These are phyloP conservation scores for Archaeoteleia sp. DNA, from an alignment of 2,888 invertebrate species.

Conservation along the genomic window DNA sequence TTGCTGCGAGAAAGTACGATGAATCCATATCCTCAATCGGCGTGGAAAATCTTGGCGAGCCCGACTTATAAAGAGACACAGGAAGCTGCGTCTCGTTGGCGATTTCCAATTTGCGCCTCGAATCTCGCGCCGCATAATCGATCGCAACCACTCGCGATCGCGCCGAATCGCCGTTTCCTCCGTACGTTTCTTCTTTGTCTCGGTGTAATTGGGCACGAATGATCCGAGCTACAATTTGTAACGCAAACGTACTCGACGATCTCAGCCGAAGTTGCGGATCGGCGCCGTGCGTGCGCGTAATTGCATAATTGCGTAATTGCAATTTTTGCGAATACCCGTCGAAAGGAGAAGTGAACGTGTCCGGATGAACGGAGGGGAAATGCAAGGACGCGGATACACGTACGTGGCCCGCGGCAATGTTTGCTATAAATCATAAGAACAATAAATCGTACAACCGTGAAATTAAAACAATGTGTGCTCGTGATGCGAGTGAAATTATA, in stretches of 20 bases:
- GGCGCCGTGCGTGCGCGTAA: slow-evolving; percentile 11
- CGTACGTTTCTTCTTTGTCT: not conserved
- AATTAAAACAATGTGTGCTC: slow-evolving; percentile 33
- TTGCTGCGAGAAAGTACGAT: too few species aligned
- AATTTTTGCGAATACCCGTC: slow-evolving; percentile 16
- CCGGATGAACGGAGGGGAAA: slow-evolving; percentile 59
- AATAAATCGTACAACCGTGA: slow-evolving; percentile 27
- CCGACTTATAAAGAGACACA: too few species aligned
- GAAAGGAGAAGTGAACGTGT: slow-evolving; percentile 54
- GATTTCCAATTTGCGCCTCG: too few species aligned
- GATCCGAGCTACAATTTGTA: too few species aligned
- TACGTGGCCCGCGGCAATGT: slow-evolving; percentile 6
- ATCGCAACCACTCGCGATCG: too few species aligned
- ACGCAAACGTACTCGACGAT: not conserved
- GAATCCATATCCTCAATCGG: too few species aligned
- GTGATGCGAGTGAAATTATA: slow-evolving; percentile 9
- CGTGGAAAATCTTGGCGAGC: not conserved
- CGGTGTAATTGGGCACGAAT: too few species aligned
- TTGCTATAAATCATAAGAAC: slow-evolving; percentile 14
- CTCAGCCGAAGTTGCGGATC: not conserved
- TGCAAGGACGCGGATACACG: slow-evolving; percentile 61
- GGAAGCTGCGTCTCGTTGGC: too few species aligned
- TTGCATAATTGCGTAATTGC: slow-evolving; percentile 14
- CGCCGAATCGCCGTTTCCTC: too few species aligned
- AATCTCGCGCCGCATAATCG: too few species aligned